Evolutionary conservation across 2,888 invertebrate species (phyloP), one percentile per base, ranked within the genome.

Genomic region (Eudemis profundana): DNA sequence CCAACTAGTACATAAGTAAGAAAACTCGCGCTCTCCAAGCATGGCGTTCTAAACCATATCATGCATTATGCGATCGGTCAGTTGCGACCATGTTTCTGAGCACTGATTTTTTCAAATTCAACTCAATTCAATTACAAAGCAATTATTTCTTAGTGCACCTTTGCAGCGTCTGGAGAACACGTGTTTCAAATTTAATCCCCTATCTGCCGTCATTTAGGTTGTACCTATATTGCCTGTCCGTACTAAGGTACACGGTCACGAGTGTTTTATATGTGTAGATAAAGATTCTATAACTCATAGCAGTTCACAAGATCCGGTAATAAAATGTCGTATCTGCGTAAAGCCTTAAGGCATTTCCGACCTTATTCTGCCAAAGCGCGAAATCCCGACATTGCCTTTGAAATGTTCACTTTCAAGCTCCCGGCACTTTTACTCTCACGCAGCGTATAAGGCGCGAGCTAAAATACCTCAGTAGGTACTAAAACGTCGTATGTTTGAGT

Each of bases 361-460:
- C 56, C 4, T 44, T 56, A 3, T 44, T 19, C 56, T 4, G 0
- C 36, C n/a, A 8, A n/a, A 56, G 7, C n/a, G 56, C n/a, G 10
- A 56, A 56, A 19, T 42, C 56, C 42, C 42, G 42, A 29, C 54
- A 17, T 56, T 56, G 56, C 56, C 44, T 44, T 44, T 42, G 42
- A 44, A 56, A 56, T 42, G 54, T 27, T 27, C 54, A 42, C 54
- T 56, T 56, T 56, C 54, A 29, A 14, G 56, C 56, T 56, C 29
- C 56, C 56, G 42, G 56, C 29, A 56, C 56, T 56, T 56, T 56
- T 56, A 56, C 56, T 56, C 56, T 56, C 56, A 15, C 27, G 17
- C n/a, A 27, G 8, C 42, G 4, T 29, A 42, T 56, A 46, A 46
- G 46, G 46, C 46, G 21, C 10, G 21, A 2, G 19, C 44, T n/a